Base-by-base conservation (phyloP, 2,888 invertebrate species). In the Drosophila mimica region DNA sequence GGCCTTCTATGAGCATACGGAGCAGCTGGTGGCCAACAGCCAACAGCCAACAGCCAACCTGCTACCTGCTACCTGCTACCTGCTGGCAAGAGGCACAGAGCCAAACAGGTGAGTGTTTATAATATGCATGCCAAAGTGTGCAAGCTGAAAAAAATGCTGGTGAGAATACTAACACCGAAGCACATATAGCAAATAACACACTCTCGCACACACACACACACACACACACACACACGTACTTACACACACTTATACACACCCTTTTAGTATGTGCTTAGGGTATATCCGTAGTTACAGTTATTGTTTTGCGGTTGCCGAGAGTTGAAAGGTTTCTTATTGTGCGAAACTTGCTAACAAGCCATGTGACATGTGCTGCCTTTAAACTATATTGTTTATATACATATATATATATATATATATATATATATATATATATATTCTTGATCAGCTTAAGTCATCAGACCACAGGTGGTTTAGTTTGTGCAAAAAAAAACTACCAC, bases 81-180 rank as follows among this genome's bases (percentile, higher is more conserved):
- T 56, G 54, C 28, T 56, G 38, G 38, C 43, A 46, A 46, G 46
- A 8, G 8, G 25, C 46, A 25, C 46, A 8, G 46, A 67, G 83
- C 75, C 78, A 66, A 86, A 86, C 89, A 89, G 85, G 89, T 86
- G 85, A 86, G 89, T 89, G 85, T 84, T 89, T 86, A 83, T 89
- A 80, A 83, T 80, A 83, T 89, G 87, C 87, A 87, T 76, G 88
- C 79, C 87, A 73, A 88, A 68, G 78, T 74, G 84, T 70, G 78
- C 63, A 70, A 73, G 69, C 72, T 81, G 62, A 63, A 74, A 64
- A 58, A 69, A 75, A 53, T n/a, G 79, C 76, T 79, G 77, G 69
- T 62, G 61, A 72, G 62, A 70, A 60, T 46, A 65, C 59, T 53
- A 74, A 58, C 46, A 40, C 25, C 36, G 11, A 33, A 28, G 20